Percentiles rank a stretch among this genome's conserved stretches.
Evolutionary conservation across 1,140 invertebrate genomes (phyloP).

Genomic region (Mylabris phalerata): DNA sequence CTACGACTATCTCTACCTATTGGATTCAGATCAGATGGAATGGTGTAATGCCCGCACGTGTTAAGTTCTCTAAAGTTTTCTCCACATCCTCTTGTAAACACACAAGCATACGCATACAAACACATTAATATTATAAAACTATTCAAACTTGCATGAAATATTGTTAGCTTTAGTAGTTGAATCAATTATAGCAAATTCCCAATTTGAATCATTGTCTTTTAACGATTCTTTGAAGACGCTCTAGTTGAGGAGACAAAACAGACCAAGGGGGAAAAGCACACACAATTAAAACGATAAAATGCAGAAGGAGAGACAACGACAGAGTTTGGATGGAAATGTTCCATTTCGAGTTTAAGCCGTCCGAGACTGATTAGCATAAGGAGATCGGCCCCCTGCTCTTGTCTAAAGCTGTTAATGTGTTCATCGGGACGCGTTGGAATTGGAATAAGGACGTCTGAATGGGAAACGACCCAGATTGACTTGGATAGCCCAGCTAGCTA

Average conservation of each 20-base stretch:
- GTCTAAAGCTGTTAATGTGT: conserved; percentile 33
- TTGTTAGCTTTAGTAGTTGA: no score
- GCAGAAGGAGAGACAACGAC: no score
- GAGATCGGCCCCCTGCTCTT: conserved; percentile 24
- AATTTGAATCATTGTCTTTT: no score
- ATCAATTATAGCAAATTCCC: no score
- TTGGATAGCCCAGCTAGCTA: conserved; percentile 18
- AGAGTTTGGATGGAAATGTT: no score
- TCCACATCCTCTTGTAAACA: conserved; percentile 14
- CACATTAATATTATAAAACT: no score
- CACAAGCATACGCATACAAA: not conserved
- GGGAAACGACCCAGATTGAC: conserved; percentile 26
- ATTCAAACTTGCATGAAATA: no score
- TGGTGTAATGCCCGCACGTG: conserved; percentile 29
- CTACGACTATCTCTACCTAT: conserved; percentile 20
- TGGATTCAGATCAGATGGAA: conserved; percentile 32
- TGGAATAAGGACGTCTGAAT: conserved; percentile 24
- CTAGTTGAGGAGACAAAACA: no score
- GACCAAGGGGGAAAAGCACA: no score
- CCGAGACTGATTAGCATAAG: conserved; percentile 30
- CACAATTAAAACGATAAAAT: no score
- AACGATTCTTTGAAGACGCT: no score
- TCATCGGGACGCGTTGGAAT: conserved; percentile 24
- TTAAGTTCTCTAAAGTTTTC: conserved; percentile 27
- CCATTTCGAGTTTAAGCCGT: conserved; percentile 16